Evolutionary conservation across 1,140 invertebrate species (phyloP), one percentile per base, ranked within the genome.

Genomic region (Psilanteris sp.): DNA sequence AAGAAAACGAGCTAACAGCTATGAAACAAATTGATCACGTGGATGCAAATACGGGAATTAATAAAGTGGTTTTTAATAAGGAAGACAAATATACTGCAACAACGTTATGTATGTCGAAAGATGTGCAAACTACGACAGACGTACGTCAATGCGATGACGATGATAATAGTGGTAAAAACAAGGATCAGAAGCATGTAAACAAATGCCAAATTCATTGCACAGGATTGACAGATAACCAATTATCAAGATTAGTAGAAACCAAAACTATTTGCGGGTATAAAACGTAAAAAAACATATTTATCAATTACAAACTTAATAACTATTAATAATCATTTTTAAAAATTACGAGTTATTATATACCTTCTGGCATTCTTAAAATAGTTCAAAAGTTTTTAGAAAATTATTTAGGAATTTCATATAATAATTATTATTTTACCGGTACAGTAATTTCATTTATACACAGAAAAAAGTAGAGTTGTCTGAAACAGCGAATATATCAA

Each of bases 61-160:
- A 44, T 6, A 46, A 46, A 26, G 46, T 11, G 11, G 11, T 52
- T 3, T 7, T 20, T 41, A 59, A 73, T 57, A 73, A 73, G 36
- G 10, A 57, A 8, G 37, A 66, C 36, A 73, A 73, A 73, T 52
- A 66, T 5, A 75, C 62, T 36, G 55, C 54, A 13, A 57, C 50
- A 5, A 13, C 15, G 61, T 46, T 36, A 72, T 14, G 7, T 7
- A 8, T 66, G 50, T 73, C 44, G 20, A 66, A 59, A 66, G 70
- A 73, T 14, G 59, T 37, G 26, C 59, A 73, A 73, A 73, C 70
- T 52, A 15, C 13, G 1, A 66, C 59, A 29, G 59, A 73, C 41
- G 6, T 46, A 10, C 57, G 68, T 62, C 48, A 64, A 11, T 3
- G 5, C 10, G 32, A 32, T 7, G 22, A 46, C 6, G 22, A 37